Conservation (phyloP, 2,888 invertebrate genomes). For the Microplitis deprimator region DNA sequence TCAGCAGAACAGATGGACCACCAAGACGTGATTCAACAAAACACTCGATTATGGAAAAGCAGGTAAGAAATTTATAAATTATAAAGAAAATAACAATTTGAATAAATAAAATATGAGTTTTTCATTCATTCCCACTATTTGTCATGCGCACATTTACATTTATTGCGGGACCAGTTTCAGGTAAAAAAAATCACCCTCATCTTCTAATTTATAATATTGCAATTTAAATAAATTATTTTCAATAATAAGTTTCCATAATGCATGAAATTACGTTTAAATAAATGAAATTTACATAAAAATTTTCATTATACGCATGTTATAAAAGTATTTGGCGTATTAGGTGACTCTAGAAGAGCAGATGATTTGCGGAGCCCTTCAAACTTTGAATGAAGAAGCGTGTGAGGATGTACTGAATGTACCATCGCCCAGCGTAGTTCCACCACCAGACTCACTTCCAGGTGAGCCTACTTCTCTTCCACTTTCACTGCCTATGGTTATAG, state of each 20-base stretch:
- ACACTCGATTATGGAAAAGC: constrained; percentile 85
- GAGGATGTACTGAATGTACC: constrained; percentile 88
- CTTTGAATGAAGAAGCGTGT: constrained; percentile 92
- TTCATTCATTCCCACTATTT: constrained; percentile 13
- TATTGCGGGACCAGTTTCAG: constrained; percentile 55
- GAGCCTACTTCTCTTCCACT: constrained; percentile 68
- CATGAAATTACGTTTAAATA: background rate
- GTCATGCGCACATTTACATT: constrained; percentile 21
- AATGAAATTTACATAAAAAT: background rate
- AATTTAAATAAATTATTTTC: background rate
- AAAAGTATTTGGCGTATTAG: constrained; percentile 71
- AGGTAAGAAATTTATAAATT: constrained; percentile 74
- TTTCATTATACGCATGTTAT: constrained; percentile 19
- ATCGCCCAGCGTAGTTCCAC: constrained; percentile 56
- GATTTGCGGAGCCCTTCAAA: constrained; percentile 94
- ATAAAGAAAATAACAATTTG: constrained; percentile 28
- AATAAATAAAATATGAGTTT: background rate
- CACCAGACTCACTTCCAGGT: constrained; percentile 68
- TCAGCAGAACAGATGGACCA: constrained; percentile 69
- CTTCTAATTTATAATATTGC: constrained; percentile 17
- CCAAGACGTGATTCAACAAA: constrained; percentile 68
- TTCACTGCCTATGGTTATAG: constrained; percentile 70
- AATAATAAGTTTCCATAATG: background rate
- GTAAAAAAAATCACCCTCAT: constrained; percentile 46
- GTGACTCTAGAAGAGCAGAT: constrained; percentile 95